Evolutionary conservation across 1,140 invertebrate genomes (phyloP).

Genomic region (Microplitis demolitor): DNA sequence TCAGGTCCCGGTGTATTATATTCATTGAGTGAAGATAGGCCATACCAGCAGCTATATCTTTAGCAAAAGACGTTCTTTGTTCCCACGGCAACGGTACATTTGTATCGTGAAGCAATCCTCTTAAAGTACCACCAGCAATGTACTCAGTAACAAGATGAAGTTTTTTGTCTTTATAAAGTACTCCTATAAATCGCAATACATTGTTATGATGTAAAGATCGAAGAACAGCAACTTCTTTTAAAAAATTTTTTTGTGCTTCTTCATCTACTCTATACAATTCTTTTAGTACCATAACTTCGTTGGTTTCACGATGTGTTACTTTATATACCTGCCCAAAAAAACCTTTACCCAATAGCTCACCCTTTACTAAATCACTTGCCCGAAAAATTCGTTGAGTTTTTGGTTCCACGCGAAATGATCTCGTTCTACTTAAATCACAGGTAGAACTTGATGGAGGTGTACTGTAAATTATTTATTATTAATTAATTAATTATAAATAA

Average conservation of each 20-base stretch:
- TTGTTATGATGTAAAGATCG: constrained; percentile 87
- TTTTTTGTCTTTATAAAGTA: constrained; percentile 91
- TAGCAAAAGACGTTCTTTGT: constrained; percentile 80
- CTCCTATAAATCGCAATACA: constrained; percentile 89
- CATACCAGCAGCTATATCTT: constrained; percentile 92
- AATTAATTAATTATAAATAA: background rate
- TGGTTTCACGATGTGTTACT: constrained; percentile 87
- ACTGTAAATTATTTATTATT: constrained; percentile 40
- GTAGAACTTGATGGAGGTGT: constrained; percentile 52
- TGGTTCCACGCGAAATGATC: constrained; percentile 85
- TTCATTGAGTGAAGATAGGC: constrained; percentile 92
- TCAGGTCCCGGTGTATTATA: constrained; percentile 94
- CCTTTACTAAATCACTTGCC: constrained; percentile 85
- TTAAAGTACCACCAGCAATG: constrained; percentile 87
- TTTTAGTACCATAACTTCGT: constrained; percentile 94
- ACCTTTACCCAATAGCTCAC: constrained; percentile 87
- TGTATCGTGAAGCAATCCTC: constrained; percentile 79
- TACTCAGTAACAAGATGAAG: constrained; percentile 92
- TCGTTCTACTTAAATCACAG: constrained; percentile 80
- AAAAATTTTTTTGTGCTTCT: constrained; percentile 90
- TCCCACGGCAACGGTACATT: constrained; percentile 78
- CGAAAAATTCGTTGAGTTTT: constrained; percentile 85
- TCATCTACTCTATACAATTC: constrained; percentile 92
- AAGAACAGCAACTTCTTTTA: constrained; percentile 92
- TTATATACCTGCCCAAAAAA: constrained; percentile 93